A percentile compares a stretch with the other conserved stretches of the same genome.
Evolutionary conservation across 2,113 vertebrate species (phyloP).

Genomic region (Cranoglanis bouderius): DNA sequence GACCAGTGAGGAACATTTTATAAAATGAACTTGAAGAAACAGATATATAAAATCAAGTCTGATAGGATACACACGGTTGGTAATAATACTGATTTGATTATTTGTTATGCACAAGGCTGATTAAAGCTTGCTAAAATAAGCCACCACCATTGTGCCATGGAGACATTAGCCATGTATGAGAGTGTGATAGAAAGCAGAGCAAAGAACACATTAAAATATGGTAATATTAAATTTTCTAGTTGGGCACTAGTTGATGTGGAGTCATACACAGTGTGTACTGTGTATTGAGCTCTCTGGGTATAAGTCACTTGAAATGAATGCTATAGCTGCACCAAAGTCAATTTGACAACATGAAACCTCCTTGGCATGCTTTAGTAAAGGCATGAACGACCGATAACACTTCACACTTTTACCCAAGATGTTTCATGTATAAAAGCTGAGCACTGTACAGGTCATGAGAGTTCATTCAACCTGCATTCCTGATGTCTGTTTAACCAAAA

Average conservation of each 20-base stretch:
- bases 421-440: not conserved
- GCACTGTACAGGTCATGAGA: not conserved
- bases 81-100: slow-evolving; percentile 34
- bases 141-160: not conserved
- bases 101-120: slow-evolving; percentile 21
- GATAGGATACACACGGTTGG: not conserved
- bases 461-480: not conserved
- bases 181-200: not conserved
- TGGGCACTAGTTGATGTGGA: not conserved
- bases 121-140: slow-evolving; percentile 15
- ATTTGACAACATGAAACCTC: slow-evolving; percentile 13
- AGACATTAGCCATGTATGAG: slow-evolving; percentile 6
- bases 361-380: slow-evolving; percentile 14
- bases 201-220: not conserved
- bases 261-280: not conserved
- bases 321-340: slow-evolving; percentile 15
- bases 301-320: slow-evolving; percentile 29
- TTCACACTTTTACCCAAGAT: not conserved
- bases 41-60: not conserved
- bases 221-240: not conserved
- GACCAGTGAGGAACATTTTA: not conserved
- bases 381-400: slow-evolving; percentile 17
- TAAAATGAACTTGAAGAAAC: not conserved
- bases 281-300: not conserved
- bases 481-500: not conserved